Percentiles rank a stretch among this genome's conserved stretches.
Conservation (phyloP, 2,113 vertebrate species). For the Salvelinus namaycush region DNA sequence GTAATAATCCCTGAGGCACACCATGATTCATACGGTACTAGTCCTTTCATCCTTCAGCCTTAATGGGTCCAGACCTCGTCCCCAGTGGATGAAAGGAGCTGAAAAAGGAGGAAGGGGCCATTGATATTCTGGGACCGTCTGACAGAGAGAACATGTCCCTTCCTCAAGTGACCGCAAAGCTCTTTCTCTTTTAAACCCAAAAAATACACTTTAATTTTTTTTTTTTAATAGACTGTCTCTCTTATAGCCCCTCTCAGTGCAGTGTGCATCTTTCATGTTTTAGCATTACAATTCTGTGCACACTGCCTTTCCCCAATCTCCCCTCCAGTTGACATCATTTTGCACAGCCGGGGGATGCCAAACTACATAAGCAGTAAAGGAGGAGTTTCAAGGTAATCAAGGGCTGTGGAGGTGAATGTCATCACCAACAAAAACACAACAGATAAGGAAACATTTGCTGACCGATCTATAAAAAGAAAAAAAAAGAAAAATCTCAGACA, state of each 20-base stretch:
- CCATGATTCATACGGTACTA: conserved; percentile 19
- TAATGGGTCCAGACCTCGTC: conserved; percentile 8
- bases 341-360: no score
- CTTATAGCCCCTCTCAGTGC: conserved; percentile 33
- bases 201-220: conserved; percentile 40
- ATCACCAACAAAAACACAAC: no score
- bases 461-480: no score
- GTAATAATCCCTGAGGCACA: not conserved
- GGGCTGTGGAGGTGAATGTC: no score
- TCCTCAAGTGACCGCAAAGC: not conserved
- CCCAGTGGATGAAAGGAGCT: conserved; percentile 25
- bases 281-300: conserved; percentile 64
- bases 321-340: not conserved
- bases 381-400: no score
- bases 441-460: no score
- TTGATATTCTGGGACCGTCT: conserved; percentile 19
- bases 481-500: no score
- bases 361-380: no score
- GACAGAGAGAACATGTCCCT: conserved; percentile 24
- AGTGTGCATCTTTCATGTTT: conserved; percentile 34
- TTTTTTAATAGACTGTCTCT: conserved; percentile 29
- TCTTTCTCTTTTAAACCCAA: conserved; percentile 26
- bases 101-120: conserved; percentile 17
- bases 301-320: conserved; percentile 16
- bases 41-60: conserved; percentile 6